Evolutionary conservation across 2,113 vertebrate genomes (phyloP).

Genomic region (Felis catus): DNA sequence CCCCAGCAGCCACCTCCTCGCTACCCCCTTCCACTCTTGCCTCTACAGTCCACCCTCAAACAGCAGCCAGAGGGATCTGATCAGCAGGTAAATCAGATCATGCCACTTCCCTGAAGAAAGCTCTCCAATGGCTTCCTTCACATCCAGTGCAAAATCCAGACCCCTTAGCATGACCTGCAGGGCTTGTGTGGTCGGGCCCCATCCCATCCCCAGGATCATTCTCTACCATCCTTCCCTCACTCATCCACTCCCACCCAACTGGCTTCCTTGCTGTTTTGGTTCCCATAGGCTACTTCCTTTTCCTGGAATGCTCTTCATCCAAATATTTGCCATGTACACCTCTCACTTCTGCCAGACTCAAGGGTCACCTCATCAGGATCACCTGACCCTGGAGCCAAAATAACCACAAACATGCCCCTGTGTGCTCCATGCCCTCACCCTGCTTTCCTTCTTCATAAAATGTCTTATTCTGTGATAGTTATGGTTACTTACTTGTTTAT

Average conservation of each 20-base stretch:
- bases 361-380: background rate
- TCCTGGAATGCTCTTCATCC: background rate
- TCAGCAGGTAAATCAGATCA: background rate
- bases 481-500: background rate
- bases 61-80: background rate
- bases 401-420: too few species aligned
- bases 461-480: background rate
- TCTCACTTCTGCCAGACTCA: background rate
- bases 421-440: rapidly evolving
- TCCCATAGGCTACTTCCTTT: background rate
- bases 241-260: background rate
- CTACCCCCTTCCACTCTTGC: background rate
- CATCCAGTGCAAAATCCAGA: background rate
- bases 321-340: background rate
- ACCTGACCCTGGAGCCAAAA: background rate
- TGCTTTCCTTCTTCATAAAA: background rate
- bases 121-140: background rate
- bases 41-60: background rate
- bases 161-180: rapidly evolving
- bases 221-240: background rate
- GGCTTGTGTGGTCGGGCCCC: background rate
- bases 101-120: background rate
- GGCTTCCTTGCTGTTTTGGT: background rate
- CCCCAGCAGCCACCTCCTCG: background rate
- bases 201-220: background rate